phyloP scores from a whole-genome alignment of 2,888 invertebrate species.

The Chloroclystis v-ata region DNA sequence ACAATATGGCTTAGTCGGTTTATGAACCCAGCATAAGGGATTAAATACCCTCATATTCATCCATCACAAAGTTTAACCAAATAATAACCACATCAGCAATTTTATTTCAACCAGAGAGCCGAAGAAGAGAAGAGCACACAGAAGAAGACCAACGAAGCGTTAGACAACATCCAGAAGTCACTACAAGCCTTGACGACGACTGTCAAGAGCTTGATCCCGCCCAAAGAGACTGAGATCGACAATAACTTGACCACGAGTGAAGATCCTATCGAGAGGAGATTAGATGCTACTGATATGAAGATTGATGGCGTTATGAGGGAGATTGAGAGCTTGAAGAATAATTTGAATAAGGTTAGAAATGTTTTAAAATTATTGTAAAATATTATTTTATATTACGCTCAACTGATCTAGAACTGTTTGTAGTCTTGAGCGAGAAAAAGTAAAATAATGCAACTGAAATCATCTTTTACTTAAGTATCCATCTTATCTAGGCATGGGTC shows the following conservation, averaged over 20 bases:
- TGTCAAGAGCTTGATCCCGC: slow-evolving; percentile 37
- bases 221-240: slow-evolving; percentile 38
- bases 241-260: slow-evolving; percentile 50
- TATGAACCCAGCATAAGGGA: too few species aligned
- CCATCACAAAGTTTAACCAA: slow-evolving; percentile 12
- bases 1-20: too few species aligned
- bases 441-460: too few species aligned
- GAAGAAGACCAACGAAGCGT: slow-evolving; percentile 79
- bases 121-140: slow-evolving; percentile 81
- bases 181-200: slow-evolving; percentile 45
- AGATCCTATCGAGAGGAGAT: slow-evolving; percentile 43
- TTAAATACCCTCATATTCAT: too few species aligned
- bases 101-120: slow-evolving; percentile 71
- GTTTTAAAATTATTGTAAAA: background rate
- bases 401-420: too few species aligned
- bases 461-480: too few species aligned
- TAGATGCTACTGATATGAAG: slow-evolving; percentile 61
- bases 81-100: slow-evolving; percentile 23
- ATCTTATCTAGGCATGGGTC: too few species aligned
- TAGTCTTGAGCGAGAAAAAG: too few species aligned
- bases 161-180: slow-evolving; percentile 64
- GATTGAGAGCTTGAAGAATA: slow-evolving; percentile 53
- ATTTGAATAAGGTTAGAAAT: slow-evolving; percentile 49
- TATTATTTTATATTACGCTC: too few species aligned
- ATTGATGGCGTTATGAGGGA: slow-evolving; percentile 58